Base-by-base conservation (phyloP, 2,797 vertebrate species). In the Paedocypris micromegethes region DNA sequence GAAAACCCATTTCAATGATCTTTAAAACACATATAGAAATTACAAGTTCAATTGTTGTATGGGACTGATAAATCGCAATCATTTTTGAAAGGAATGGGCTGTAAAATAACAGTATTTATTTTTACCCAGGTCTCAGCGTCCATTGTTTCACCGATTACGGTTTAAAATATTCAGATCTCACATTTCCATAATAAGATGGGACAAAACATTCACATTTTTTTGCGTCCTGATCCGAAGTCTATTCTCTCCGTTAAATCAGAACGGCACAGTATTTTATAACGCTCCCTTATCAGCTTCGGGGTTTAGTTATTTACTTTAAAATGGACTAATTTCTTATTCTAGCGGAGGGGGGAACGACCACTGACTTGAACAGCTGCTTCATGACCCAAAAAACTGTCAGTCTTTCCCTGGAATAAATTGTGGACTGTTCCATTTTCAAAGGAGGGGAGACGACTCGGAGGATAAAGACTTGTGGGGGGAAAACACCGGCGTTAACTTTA, bases 341-440 rank as follows among this genome's bases (percentile, higher is more conserved):
- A 89, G 89, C 85, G 78, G 90, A 90, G 91, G 91, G 91, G 63
- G 89, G 82, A 74, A 75, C 66, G 80, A 76, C 84, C 75, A 66
- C 69, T 84, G 83, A 82, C 83, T 85, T 79, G 75, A 92, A 91
- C 89, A 91, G 91, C 91, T 91, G 90, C 90, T 91, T 91, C 90
- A 90, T 92, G 91, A 92, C 91, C 91, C 91, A 91, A 91, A 91
- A 92, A 92, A 91, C 91, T 91, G 91, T 91, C 91, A 91, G 90
- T 91, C 91, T 92, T 91, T 91, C 88, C 91, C 89, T 89, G 91
- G 91, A 91, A 91, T 90, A 92, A 92, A 92, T 91, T 91, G 91
- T 91, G 90, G 91, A 89, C 84, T 81, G 83, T 81, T 88, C 89
- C 86, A 91, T 75, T 70, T 74, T 45, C 58, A 79, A 80, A 39